These are phyloP conservation scores for Altica lythri DNA, from an alignment of 2,888 invertebrate species.

Conservation along the genomic window DNA sequence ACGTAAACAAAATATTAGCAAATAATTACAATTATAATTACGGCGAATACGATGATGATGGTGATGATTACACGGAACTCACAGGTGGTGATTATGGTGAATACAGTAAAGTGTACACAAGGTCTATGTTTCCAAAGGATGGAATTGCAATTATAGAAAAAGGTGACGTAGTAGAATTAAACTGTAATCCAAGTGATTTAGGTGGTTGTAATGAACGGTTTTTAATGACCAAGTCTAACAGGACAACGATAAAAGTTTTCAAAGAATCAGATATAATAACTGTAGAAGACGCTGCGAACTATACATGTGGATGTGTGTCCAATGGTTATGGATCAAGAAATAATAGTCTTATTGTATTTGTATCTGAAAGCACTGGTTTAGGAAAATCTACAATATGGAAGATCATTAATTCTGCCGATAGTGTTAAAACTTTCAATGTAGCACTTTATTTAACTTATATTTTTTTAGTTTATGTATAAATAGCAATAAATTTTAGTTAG, in stretches of 20 bases:
- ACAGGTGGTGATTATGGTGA: no score
- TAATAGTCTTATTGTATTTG: constrained; percentile 1
- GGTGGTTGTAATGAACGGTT: constrained; percentile 3
- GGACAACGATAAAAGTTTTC: background rate
- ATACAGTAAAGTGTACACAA: no score
- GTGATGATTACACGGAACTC: no score
- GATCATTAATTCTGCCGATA: background rate
- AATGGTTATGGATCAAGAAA: background rate
- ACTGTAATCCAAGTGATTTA: constrained; percentile 5
- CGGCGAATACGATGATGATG: no score
- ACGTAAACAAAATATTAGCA: no score
- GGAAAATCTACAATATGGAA: background rate
- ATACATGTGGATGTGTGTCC: constrained; percentile 3
- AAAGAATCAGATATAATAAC: background rate
- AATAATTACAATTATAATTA: no score
- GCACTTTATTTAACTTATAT: background rate
- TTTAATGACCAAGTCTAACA: background rate
- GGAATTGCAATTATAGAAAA: background rate
- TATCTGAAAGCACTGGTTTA: constrained; percentile 1
- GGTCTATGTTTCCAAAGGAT: no score
- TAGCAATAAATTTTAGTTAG: no score
- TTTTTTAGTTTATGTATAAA: no score
- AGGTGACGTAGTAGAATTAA: constrained; percentile 6
- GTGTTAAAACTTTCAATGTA: background rate
- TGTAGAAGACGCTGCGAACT: background rate